phyloP scores from a whole-genome alignment of 1,140 invertebrate species.

The Protaetia brevitarsis region DNA sequence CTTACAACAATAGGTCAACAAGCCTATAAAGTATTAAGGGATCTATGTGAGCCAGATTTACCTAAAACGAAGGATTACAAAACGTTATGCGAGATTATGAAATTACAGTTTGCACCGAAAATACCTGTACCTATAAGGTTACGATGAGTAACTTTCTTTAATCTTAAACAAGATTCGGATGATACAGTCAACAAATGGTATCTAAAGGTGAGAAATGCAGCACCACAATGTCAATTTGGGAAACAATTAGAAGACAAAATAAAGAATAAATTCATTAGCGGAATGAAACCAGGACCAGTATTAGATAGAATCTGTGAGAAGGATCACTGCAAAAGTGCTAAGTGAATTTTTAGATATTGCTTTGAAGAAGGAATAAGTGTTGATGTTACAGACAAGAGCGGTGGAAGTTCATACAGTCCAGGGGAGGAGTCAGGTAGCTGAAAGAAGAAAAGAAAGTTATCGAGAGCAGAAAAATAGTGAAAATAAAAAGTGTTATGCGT shows the following conservation, averaged over 20 bases:
- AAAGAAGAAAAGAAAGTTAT: too few relatives aligned
- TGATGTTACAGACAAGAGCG: too few relatives aligned
- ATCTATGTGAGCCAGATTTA: slow-evolving; percentile 13
- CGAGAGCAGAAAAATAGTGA: too few relatives aligned
- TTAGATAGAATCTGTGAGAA: slow-evolving; percentile 36
- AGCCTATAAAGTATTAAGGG: neutral
- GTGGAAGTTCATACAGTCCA: too few relatives aligned
- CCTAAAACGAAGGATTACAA: neutral
- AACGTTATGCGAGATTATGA: neutral
- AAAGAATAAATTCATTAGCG: slow-evolving; percentile 39
- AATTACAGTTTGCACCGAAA: neutral
- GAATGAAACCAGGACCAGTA: slow-evolving; percentile 22
- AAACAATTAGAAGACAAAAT: slow-evolving; percentile 31
- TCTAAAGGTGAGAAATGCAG: slow-evolving; percentile 28
- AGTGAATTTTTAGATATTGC: too few relatives aligned
- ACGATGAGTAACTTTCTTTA: neutral
- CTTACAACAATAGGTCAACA: neutral
- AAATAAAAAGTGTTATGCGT: too few relatives aligned
- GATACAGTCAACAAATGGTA: neutral
- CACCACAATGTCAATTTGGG: slow-evolving; percentile 34
- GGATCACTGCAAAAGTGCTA: neutral
- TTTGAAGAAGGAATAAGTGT: too few relatives aligned
- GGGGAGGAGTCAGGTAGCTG: too few relatives aligned
- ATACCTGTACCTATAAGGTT: slow-evolving; percentile 1
- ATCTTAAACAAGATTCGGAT: slow-evolving; percentile 1